Evolutionary conservation across 2,888 invertebrate species (phyloP), one percentile per base, ranked within the genome.

Genomic region (Mesorhabditis sp.): DNA sequence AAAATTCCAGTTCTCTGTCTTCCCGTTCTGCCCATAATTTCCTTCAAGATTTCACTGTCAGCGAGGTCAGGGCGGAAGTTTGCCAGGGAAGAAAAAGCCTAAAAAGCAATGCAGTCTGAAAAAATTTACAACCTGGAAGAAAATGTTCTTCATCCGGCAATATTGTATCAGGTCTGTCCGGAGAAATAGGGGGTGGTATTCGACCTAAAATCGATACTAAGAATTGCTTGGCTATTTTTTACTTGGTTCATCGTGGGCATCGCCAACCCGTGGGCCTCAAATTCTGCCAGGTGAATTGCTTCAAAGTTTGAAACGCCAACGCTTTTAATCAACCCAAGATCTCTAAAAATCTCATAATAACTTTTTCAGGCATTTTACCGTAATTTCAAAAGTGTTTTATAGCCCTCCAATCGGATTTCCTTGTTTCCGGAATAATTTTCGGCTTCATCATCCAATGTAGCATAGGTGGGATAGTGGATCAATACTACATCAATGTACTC

Each of bases 261-360:
- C n/a, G 58, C 58, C 7, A 50, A n/a, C 1, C 58, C 58, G n/a
- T 10, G 10, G 7, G 7, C n/a, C 58, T 50, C 58, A n/a, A 50
- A 13, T 50, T 50, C 58, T n/a, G 58, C 58, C 7, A 50, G 58
- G n/a, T 50, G 58, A 10, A 10, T 50, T 13, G 58, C 58, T 50
- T 50, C 58, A 50, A 50, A 50, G n/a, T 50, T 50, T 50, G 58
- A 50, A n/a, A 50, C 58, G 7, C 58, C 58, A 50, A 50, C 58
- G 10, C 10, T 50, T 10, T n/a, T 10, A 50, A 50, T 50, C 10
- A 50, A n/a, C 7, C 58, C 58, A 10, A 50, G 7, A 50, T 50
- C 58, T 50, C 58, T 50, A 50, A 50, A 50, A 13, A 50, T 10
- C 58, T 50, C 58, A 10, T 50, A 50, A 50, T 50, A 50, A 50